phyloP scores from a whole-genome alignment of 2,888 invertebrate genomes.

The Protophormia terraenovae region DNA sequence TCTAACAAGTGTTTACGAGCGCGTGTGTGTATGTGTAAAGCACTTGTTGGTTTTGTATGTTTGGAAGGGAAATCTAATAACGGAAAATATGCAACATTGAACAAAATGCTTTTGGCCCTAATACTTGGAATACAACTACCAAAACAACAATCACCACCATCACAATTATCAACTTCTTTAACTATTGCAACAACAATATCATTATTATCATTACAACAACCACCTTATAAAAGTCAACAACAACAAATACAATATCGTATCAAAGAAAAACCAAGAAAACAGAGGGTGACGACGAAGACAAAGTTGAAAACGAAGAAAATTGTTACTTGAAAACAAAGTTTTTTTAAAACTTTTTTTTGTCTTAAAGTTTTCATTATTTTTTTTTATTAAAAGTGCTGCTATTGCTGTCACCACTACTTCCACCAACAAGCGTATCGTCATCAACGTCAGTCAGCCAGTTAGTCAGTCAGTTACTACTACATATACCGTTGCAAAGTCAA shows the following conservation, averaged over 20 bases:
- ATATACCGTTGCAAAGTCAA: slow-evolving; percentile 67
- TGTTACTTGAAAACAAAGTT: slow-evolving; percentile 34
- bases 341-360: slow-evolving; percentile 18
- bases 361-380: slow-evolving; percentile 47
- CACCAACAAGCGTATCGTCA: slow-evolving; percentile 32
- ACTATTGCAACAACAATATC: slow-evolving; percentile 32
- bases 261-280: slow-evolving; percentile 7
- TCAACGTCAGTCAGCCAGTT: slow-evolving; percentile 25
- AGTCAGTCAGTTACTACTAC: slow-evolving; percentile 41
- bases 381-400: slow-evolving; percentile 54
- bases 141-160: slow-evolving; percentile 54
- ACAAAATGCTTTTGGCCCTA: slow-evolving; percentile 80
- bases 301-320: slow-evolving; percentile 18
- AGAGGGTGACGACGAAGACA: no score
- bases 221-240: slow-evolving; percentile 23
- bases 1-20: background rate
- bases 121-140: slow-evolving; percentile 66
- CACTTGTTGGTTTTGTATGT: slow-evolving; percentile 42
- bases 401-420: slow-evolving; percentile 61
- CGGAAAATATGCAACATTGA: slow-evolving; percentile 79
- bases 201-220: slow-evolving; percentile 24
- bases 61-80: slow-evolving; percentile 74
- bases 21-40: slow-evolving; percentile 17
- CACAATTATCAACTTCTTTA: slow-evolving; percentile 32
- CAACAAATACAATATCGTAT: slow-evolving; percentile 3